Base-by-base conservation (phyloP, 2,888 invertebrate genomes). In the Gari tellinella region DNA sequence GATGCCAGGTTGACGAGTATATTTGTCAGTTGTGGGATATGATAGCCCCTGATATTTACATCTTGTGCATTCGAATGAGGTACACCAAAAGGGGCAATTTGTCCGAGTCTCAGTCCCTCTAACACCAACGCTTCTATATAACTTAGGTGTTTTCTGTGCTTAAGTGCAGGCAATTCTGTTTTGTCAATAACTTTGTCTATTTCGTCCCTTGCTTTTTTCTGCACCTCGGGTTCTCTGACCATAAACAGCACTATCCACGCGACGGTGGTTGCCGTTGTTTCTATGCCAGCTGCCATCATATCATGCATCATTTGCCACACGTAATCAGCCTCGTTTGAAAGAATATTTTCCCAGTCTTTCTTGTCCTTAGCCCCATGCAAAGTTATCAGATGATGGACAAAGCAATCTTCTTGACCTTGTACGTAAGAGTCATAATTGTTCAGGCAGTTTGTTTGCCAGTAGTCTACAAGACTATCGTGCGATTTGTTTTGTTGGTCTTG, bases 281-380 rank as follows among this genome's bases (percentile, higher is more conserved):
- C 80, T 0, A 69, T 61, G 2, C 80, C 80, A 1, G 75, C 80
- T 8, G 73, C 62, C 43, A 87, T 82, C 0, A 88, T 69, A 53
- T 86, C 87, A 10, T 31, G 31, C 31, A 31, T 7, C 31, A 31
- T 31, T 7, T 7, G 5, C 31, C 31, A 31, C 10, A 31, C 31
- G 10, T 31, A 7, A 31, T 31, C 31, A n/a, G n/a, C n/a, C n/a
- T n/a, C n/a, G 4, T 31, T 31, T 31, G 31, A 31, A 31, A 31
- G 31, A 7, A 7, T 10, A 4, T 4, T 10, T 31, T 31, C 31
- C 31, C 31, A 31, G 5, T 4, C 31, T 7, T 31, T 31, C 10
- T 31, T 31, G 31, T 31, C 31, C 31, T 31, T 10, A 10, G 10
- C 10, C 31, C 10, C 10, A 7, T 7, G 31, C 4, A 10, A 4